phyloP scores from a whole-genome alignment of 2,113 vertebrate species.

The Mesoclemmys tuberculata region DNA sequence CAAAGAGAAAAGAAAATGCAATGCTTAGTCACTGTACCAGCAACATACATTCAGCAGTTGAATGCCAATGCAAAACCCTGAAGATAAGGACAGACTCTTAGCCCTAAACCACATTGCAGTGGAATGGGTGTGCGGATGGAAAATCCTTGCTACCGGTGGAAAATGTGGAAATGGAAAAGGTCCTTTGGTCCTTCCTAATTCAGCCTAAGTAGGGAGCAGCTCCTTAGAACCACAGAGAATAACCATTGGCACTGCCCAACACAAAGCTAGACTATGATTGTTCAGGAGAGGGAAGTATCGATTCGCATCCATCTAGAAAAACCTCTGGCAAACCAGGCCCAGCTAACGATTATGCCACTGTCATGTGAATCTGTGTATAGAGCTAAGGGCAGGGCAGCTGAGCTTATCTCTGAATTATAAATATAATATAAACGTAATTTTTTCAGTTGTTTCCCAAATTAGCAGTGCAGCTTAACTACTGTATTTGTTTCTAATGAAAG shows the following conservation, averaged over 20 bases:
- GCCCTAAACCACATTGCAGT: not conserved
- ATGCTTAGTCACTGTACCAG: not conserved
- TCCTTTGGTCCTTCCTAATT: not conserved
- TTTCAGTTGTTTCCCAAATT: not conserved
- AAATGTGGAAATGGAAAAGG: not conserved
- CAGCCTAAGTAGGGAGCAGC: not conserved
- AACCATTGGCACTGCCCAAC: not conserved
- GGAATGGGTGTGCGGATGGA: not conserved
- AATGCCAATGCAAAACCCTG: rapidly evolving
- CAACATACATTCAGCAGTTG: not conserved
- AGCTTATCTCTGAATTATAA: not conserved
- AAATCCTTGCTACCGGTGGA: not conserved
- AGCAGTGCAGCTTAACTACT: not conserved
- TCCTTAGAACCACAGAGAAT: not conserved
- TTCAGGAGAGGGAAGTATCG: not conserved
- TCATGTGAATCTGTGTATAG: not conserved
- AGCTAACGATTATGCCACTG: not conserved
- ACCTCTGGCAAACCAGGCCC: not conserved
- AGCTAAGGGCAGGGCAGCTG: not conserved
- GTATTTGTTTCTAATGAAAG: slow-evolving; percentile 36
- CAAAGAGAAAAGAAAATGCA: not conserved
- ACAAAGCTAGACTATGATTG: not conserved
- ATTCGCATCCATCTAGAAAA: not conserved
- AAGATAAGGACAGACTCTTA: rapidly evolving
- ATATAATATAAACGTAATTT: not conserved